These are phyloP conservation scores for Botrylloides violaceus DNA, from an alignment of 23 tunicate genomes.

Conservation along the genomic window DNA sequence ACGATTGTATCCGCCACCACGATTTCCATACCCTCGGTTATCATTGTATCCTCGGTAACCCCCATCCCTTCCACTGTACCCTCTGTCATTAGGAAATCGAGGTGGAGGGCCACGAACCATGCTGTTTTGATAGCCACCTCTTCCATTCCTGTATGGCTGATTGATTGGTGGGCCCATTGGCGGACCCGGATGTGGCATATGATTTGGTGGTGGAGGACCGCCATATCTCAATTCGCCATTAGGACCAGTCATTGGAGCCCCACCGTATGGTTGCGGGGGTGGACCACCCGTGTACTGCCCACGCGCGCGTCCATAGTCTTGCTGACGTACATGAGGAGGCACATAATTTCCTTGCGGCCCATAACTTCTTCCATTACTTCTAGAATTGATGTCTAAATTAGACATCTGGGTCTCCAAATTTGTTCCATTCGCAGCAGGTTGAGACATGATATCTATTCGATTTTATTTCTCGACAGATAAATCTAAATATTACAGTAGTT, in stretches of 20 bases:
- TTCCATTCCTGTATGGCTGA: slow-evolving; percentile 45
- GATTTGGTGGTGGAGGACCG: slow-evolving; percentile 46
- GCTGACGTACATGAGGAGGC: slow-evolving; percentile 80
- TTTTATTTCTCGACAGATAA: neutral
- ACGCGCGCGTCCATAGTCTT: slow-evolving; percentile 48
- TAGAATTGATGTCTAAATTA: slow-evolving; percentile 22
- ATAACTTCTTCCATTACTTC: slow-evolving; percentile 22
- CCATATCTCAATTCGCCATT: slow-evolving; percentile 64
- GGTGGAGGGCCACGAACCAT: slow-evolving; percentile 68
- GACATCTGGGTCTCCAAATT: slow-evolving; percentile 27
- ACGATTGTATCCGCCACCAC: slow-evolving; percentile 43
- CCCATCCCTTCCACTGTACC: slow-evolving; percentile 29
- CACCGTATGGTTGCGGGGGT: slow-evolving; percentile 76
- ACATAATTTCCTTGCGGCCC: slow-evolving; percentile 65
- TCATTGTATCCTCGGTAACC: slow-evolving; percentile 37
- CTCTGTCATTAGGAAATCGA: slow-evolving; percentile 59
- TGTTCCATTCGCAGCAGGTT: slow-evolving; percentile 20
- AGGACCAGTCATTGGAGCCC: slow-evolving; percentile 93
- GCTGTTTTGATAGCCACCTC: slow-evolving; percentile 56
- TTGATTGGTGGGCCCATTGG: slow-evolving; percentile 50
- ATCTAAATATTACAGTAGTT: neutral
- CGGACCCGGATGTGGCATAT: slow-evolving; percentile 64
- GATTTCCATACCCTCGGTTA: slow-evolving; percentile 12
- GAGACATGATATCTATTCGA: slow-evolving; percentile 4
- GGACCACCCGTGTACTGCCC: slow-evolving; percentile 46